A percentile compares a stretch with the other conserved stretches of the same genome.
phyloP scores from a whole-genome alignment of 2,888 invertebrate genomes.

The Sicus ferrugineus region DNA sequence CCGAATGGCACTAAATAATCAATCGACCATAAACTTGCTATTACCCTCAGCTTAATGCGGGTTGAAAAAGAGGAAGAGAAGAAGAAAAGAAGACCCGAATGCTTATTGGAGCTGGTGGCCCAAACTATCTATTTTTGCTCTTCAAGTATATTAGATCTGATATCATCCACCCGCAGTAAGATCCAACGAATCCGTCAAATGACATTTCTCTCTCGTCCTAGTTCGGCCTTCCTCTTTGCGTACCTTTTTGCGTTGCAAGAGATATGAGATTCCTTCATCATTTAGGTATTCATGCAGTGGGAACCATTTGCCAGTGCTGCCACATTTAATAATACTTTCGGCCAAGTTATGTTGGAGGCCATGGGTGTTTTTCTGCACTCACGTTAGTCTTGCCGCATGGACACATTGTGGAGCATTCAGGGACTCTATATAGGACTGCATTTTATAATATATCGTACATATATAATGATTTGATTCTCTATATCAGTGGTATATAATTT shows the following conservation, averaged over 20 bases:
- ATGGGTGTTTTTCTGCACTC: slow-evolving; percentile 40
- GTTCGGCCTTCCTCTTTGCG: slow-evolving; percentile 28
- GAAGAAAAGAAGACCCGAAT: slow-evolving; percentile 29
- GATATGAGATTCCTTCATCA: slow-evolving; percentile 25
- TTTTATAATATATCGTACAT: no score
- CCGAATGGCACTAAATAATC: slow-evolving; percentile 64
- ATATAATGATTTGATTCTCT: no score
- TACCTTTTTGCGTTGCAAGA: neutral
- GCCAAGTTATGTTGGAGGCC: slow-evolving; percentile 39
- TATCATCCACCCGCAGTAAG: slow-evolving; percentile 19
- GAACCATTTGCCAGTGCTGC: slow-evolving; percentile 54
- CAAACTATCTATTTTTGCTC: slow-evolving; percentile 1
- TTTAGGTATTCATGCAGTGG: neutral
- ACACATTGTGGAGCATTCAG: slow-evolving; percentile 10
- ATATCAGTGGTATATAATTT: no score
- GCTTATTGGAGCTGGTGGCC: slow-evolving; percentile 29
- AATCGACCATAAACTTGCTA: slow-evolving; percentile 65
- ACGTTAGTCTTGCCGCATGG: slow-evolving; percentile 13
- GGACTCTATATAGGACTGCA: no score
- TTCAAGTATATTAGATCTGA: slow-evolving; percentile 1
- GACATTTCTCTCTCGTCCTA: slow-evolving; percentile 46
- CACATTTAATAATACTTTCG: slow-evolving; percentile 55
- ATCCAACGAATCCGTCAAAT: slow-evolving; percentile 7
- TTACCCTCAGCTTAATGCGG: slow-evolving; percentile 51
- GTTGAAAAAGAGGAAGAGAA: neutral